These are phyloP conservation scores for Saccopteryx bilineata DNA, from an alignment of 2,113 vertebrate genomes.

Conservation along the genomic window DNA sequence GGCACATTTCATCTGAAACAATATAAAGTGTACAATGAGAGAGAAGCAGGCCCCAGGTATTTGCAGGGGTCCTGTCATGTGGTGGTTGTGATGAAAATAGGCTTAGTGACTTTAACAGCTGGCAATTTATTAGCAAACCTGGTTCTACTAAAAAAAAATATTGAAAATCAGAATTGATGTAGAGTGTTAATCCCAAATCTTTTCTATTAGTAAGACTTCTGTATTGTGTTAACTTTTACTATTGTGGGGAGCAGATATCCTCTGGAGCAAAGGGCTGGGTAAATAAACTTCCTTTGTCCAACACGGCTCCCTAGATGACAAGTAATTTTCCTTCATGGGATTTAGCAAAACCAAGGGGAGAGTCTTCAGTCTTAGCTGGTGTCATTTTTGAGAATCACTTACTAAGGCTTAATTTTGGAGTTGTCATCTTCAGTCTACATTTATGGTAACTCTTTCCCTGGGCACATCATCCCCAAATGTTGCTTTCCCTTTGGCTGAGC, in stretches of 20 bases:
- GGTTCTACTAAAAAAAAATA: slow-evolving; percentile 82
- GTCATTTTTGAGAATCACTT: background rate
- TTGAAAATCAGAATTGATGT: slow-evolving; percentile 83
- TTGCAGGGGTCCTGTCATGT: slow-evolving; percentile 80
- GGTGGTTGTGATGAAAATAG: slow-evolving; percentile 84
- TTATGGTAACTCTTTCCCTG: background rate
- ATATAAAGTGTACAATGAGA: slow-evolving; percentile 74
- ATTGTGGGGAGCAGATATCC: slow-evolving; percentile 68
- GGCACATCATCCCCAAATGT: background rate
- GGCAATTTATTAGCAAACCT: slow-evolving; percentile 84
- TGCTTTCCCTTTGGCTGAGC: slow-evolving; percentile 46
- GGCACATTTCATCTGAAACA: slow-evolving; percentile 76
- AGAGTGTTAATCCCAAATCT: slow-evolving; percentile 83
- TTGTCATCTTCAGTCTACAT: background rate
- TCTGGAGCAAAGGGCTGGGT: background rate
- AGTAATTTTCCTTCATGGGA: background rate
- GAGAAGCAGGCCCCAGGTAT: slow-evolving; percentile 74
- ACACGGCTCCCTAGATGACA: background rate
- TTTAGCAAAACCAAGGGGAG: background rate
- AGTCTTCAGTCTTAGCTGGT: background rate
- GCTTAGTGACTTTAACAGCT: slow-evolving; percentile 86
- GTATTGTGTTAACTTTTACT: slow-evolving; percentile 82
- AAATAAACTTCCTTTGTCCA: slow-evolving; percentile 52
- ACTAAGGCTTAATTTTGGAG: background rate
- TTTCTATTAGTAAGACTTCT: slow-evolving; percentile 82